Base-by-base conservation (phyloP, 2,113 vertebrate species). In the Corythornis cristatus region DNA sequence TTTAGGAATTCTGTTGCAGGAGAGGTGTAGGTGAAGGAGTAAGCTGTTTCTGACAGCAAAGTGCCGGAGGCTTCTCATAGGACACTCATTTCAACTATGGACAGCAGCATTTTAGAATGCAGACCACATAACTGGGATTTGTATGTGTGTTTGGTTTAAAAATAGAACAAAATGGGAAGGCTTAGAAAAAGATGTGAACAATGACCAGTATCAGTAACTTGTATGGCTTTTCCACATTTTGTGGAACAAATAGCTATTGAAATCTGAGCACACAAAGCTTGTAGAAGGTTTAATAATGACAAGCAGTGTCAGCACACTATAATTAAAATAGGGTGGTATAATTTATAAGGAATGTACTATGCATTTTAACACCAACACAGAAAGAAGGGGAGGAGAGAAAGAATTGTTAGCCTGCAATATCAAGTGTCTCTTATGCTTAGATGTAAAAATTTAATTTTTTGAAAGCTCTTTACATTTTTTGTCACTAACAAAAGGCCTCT, bases 281-380 rank as follows among this genome's bases (percentile, higher is more conserved):
- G 74, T 83, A 84, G 75, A 57, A 56, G 87, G 83, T 94, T 96
- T 95, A 89, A 84, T 81, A 97, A 95, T 93, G 95, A 96, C 91
- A 97, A 93, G 81, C 66, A 93, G 68, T 95, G 95, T 97, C 95
- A 97, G 93, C 96, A 96, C 87, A 73, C 66, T 95, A 73, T 96
- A 97, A 97, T 97, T 98, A 98, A 96, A 86, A 86, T 21, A 86
- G 75, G 83, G 56, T 96, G 91, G 83, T 96, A 94, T 96, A 96
- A 97, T 97, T 97, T 93, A 92, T 96, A 94, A 97, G 92, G 95
- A 98, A 96, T 95, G 88, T 58, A 82, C 78, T 94, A 8, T 89
- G 56, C 82, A 88, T 80, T 92, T 96, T 92, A 95, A 94, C 46
- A 88, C 83, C n/a, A 65, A 83, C 0, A 2, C 42, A 61, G 50